Percentiles rank a stretch among this genome's conserved stretches.
phyloP scores from a whole-genome alignment of 2,797 vertebrate species.

The Sylvia borin region DNA sequence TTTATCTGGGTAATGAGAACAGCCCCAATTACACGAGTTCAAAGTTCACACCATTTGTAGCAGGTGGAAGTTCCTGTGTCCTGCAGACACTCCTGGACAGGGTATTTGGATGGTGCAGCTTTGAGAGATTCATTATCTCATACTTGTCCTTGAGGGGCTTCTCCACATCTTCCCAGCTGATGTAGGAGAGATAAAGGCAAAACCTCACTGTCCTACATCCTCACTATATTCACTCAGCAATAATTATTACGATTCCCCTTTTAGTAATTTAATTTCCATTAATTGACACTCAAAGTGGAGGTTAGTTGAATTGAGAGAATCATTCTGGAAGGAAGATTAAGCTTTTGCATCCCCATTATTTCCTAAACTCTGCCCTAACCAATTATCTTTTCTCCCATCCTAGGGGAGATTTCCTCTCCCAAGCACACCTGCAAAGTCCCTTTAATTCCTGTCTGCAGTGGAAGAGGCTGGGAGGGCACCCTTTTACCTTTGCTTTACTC shows the following conservation, averaged over 20 bases:
- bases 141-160: neutral
- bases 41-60: neutral
- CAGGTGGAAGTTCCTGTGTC: neutral
- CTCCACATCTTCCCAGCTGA: neutral
- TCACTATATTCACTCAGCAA: neutral
- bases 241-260: neutral
- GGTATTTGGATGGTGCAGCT: neutral
- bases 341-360: neutral
- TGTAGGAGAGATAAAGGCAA: neutral
- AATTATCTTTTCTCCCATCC: neutral
- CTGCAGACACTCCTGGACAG: neutral
- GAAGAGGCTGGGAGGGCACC: neutral
- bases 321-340: neutral
- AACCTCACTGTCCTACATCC: neutral
- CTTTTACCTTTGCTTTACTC: neutral
- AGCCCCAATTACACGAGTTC: neutral
- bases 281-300: neutral
- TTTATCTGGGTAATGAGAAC: slow-evolving; percentile 40
- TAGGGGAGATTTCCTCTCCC: neutral
- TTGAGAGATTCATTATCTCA: neutral
- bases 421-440: neutral
- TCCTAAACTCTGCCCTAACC: neutral
- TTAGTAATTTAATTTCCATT: slow-evolving; percentile 34
- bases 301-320: slow-evolving; percentile 28
- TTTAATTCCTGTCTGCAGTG: neutral